phyloP scores from a whole-genome alignment of 2,797 vertebrate species.

The Oreonectes daqikongensis region DNA sequence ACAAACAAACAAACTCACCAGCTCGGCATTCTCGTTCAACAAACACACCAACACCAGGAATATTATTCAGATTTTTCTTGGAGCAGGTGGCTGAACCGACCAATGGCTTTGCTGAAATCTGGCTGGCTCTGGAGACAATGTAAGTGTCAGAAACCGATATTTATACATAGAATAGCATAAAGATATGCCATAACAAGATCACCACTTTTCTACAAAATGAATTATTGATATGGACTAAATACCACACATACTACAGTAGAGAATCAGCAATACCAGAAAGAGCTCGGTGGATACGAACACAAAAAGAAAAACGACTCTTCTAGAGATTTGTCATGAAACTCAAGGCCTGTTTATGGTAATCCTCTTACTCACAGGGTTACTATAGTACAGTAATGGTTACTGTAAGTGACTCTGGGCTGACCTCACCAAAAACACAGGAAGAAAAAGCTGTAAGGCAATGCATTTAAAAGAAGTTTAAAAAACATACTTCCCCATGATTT shows the following conservation, averaged over 20 bases:
- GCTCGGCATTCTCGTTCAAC: not conserved
- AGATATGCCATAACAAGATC: not conserved
- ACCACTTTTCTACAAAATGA: not conserved
- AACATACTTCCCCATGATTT: too few species aligned
- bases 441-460: not conserved
- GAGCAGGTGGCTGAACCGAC: not conserved
- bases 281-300: not conserved
- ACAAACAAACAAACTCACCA: constrained; percentile 8
- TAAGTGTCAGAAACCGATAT: constrained; percentile 63
- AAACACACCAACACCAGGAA: constrained; percentile 25
- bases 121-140: constrained; percentile 83
- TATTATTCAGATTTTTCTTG: not conserved
- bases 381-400: not conserved
- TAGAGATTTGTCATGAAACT: constrained; percentile 61
- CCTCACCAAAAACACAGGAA: not conserved
- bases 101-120: constrained; percentile 77
- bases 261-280: not conserved
- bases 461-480: not conserved
- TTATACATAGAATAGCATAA: not conserved
- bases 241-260: not conserved
- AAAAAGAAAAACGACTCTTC: not conserved
- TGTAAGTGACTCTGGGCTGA: not conserved
- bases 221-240: not conserved
- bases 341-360: constrained; percentile 61
- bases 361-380: constrained; percentile 61